Evolutionary conservation across 35 echinoderm and acorn worm genomes (phyloP), one percentile per base, ranked within the genome.

Genomic region (Heliocidaris erythrogramma): DNA sequence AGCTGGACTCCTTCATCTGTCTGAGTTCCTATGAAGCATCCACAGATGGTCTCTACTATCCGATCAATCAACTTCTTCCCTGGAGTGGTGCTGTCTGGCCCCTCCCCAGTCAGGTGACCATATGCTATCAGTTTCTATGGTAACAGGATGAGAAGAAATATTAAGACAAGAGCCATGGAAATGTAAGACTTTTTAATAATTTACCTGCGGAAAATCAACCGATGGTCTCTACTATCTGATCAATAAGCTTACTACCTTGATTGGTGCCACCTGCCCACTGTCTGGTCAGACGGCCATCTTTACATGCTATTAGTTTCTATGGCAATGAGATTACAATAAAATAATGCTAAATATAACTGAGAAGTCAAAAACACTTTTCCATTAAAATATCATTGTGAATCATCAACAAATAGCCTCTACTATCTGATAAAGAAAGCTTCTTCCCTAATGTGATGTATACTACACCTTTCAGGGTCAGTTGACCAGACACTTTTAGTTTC

Each of bases 121-220:
- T 99, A 99, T 4, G 98, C 98, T 60, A 99, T 99, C 93, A 99
- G 90, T 99, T 99, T 99, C 98, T 99, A n/a, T n/a, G n/a, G n/a
- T n/a, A n/a, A n/a, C n/a, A 92, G 27, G 65, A 78, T n/a, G 17
- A n/a, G 65, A 78, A 24, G 65, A 78, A 27, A 8, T 78, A n/a
- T 78, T 78, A 78, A 9, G n/a, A n/a, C n/a, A 78, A 17, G 35
- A 42, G 35, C 35, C 35, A 42, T 42, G 35, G 35, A 42, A 42
- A 42, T 1, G 35, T 1, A 42, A 42, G 35, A 42, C 3, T 42
- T 42, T 42, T 3, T 42, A 42, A 42, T 42, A 42, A 42, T 42
- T 0, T 42, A 42, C 35, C 35, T 42, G 35, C 0, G 35, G 35
- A 42, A 42, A 96, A 99, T 30, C 98, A 96, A 94, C 98, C 97